Conservation (phyloP, 2,888 invertebrate genomes). For the Morpho helenor region DNA sequence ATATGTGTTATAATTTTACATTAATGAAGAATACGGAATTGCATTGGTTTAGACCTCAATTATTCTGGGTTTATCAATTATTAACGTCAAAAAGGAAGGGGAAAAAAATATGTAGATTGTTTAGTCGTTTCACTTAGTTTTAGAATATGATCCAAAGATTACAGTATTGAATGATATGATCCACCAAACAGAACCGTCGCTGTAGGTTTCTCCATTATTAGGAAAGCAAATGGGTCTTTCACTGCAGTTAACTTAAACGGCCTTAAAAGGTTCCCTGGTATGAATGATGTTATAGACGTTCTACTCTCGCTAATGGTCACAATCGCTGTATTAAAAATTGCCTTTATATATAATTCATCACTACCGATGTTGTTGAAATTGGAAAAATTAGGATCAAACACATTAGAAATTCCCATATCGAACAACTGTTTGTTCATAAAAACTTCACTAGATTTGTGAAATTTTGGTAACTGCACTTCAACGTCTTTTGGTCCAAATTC, state of each 20-base stretch:
- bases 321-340: not conserved
- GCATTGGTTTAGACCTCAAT: no score
- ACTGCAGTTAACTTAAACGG: no score
- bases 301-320: not conserved
- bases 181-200: conserved; percentile 2
- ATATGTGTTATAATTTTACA: no score
- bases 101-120: no score
- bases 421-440: conserved; percentile 77
- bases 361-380: conserved; percentile 2
- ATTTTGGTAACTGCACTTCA: conserved; percentile 81
- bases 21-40: no score
- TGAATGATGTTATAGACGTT: not conserved
- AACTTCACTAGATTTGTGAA: conserved; percentile 79
- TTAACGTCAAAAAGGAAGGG: no score
- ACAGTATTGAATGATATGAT: no score
- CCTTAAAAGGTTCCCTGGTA: not conserved
- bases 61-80: no score
- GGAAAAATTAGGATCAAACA: conserved; percentile 66
- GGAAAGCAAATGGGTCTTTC: not conserved
- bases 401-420: conserved; percentile 83
- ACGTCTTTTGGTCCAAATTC: conserved; percentile 79
- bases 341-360: not conserved
- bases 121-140: no score
- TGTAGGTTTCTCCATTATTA: conserved; percentile 4
- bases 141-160: no score